phyloP scores from a whole-genome alignment of 2,888 invertebrate species.

The Ashinkailepas kermadecensis region DNA sequence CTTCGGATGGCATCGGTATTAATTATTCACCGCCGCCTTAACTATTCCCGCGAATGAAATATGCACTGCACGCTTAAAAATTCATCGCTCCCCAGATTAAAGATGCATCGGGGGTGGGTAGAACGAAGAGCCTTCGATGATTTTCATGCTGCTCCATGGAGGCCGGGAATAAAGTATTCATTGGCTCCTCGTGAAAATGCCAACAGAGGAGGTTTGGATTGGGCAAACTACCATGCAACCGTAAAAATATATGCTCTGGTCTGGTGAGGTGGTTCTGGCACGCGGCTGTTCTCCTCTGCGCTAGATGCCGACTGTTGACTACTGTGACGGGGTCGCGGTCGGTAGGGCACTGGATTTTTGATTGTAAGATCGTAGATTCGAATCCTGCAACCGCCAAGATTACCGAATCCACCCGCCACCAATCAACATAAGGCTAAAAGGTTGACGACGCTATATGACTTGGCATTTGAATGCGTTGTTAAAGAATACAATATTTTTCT shows the following conservation, averaged over 20 bases:
- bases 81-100: conserved; percentile 14
- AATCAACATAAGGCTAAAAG: too few species aligned
- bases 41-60: conserved; percentile 21
- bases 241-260: not conserved
- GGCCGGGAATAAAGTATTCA: conserved; percentile 1
- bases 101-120: conserved; percentile 22
- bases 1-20: not conserved
- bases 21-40: not conserved
- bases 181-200: conserved; percentile 21
- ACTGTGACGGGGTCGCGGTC: too few species aligned
- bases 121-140: conserved; percentile 21
- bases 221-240: conserved; percentile 19
- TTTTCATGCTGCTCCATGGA: conserved; percentile 21
- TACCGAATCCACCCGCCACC: too few species aligned
- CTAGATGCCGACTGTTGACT: too few species aligned
- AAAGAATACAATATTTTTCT: too few species aligned
- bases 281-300: too few species aligned
- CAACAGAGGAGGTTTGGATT: conserved; percentile 7
- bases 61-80: conserved; percentile 2
- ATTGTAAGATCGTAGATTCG: too few species aligned
- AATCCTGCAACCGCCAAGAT: too few species aligned
- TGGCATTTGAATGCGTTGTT: too few species aligned
- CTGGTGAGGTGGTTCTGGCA: too few species aligned
- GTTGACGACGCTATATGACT: too few species aligned
- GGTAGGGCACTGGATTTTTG: too few species aligned